phyloP scores from a whole-genome alignment of 2,113 vertebrate species.

The Centropristis striata region DNA sequence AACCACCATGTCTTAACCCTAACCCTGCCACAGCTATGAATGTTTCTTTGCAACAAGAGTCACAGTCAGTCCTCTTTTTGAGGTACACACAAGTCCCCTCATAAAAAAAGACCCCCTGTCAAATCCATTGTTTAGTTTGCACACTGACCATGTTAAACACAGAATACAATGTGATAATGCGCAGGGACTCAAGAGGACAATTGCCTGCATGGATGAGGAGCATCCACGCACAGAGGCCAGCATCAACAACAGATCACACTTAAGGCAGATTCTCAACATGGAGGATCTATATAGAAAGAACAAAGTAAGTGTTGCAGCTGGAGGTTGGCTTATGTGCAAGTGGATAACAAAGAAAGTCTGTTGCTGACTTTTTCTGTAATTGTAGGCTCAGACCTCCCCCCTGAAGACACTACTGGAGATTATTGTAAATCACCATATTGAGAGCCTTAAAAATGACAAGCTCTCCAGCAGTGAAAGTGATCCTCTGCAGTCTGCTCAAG shows the following conservation, averaged over 20 bases:
- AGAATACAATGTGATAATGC: background rate
- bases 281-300: constrained; percentile 91
- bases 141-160: background rate
- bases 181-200: constrained; percentile 94
- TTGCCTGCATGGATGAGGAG: constrained; percentile 91
- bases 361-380: constrained; percentile 15
- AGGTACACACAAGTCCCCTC: no score
- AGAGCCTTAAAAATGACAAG: constrained; percentile 67
- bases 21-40: no score
- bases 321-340: background rate
- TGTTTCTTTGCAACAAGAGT: no score
- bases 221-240: constrained; percentile 90
- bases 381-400: constrained; percentile 81
- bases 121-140: no score
- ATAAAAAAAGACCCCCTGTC: no score
- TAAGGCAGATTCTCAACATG: constrained; percentile 90
- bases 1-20: no score
- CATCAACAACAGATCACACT: constrained; percentile 91
- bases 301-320: constrained; percentile 83
- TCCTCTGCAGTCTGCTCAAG: background rate
- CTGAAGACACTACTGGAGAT: constrained; percentile 94
- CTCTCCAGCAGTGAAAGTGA: constrained; percentile 17
- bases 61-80: no score
- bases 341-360: background rate
- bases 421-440: constrained; percentile 90